Conservation (phyloP, 1,140 invertebrate genomes). For the Drosophila bipectinata region DNA sequence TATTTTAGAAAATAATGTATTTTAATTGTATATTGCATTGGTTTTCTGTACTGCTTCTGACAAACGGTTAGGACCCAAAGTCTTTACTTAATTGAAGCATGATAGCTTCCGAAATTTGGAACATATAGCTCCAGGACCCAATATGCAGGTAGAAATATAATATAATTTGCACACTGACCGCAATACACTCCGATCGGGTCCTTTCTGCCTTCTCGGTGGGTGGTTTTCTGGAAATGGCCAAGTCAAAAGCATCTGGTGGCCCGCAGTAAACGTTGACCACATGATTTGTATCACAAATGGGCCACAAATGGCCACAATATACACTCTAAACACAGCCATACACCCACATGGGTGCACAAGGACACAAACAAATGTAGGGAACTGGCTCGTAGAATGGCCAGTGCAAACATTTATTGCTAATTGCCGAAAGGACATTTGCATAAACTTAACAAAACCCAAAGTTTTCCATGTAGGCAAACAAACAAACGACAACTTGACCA, state of each 20-base stretch:
- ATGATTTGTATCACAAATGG: slow-evolving; percentile 81
- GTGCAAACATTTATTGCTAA: slow-evolving; percentile 81
- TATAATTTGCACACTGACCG: slow-evolving; percentile 73
- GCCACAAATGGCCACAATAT: slow-evolving; percentile 66
- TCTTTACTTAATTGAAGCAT: neutral
- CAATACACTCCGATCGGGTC: slow-evolving; percentile 53
- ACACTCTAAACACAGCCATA: slow-evolving; percentile 18
- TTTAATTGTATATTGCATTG: too few species aligned
- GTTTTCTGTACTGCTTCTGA: too few species aligned
- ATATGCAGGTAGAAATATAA: slow-evolving; percentile 58
- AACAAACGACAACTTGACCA: slow-evolving; percentile 69
- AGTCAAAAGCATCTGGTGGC: slow-evolving; percentile 58
- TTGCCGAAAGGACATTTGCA: slow-evolving; percentile 80
- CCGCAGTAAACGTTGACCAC: slow-evolving; percentile 76
- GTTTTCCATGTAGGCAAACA: slow-evolving; percentile 63
- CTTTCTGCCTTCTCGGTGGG: neutral
- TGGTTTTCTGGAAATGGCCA: slow-evolving; percentile 43
- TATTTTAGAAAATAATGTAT: too few species aligned
- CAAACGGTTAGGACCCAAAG: too few species aligned
- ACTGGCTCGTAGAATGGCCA: slow-evolving; percentile 28
- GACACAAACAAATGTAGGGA: neutral
- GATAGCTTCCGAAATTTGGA: slow-evolving; percentile 22
- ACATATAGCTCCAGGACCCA: slow-evolving; percentile 35
- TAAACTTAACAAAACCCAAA: slow-evolving; percentile 81
- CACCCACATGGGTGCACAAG: slow-evolving; percentile 3